Conservation (phyloP, 2,888 invertebrate species). For the Deroplatys truncata region DNA sequence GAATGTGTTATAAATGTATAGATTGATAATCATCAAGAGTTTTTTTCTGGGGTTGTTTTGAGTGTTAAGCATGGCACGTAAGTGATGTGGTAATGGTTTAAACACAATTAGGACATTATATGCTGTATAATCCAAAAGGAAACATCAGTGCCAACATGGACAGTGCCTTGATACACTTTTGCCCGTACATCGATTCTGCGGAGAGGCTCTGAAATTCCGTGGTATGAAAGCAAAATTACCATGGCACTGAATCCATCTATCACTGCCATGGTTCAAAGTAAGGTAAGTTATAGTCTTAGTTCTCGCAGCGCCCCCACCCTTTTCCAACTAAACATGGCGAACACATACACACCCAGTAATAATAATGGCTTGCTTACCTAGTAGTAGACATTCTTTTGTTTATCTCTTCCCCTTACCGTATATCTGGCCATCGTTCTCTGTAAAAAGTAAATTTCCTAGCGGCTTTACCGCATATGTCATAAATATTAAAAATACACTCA, state of each 20-base stretch:
- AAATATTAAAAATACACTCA: not conserved
- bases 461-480: not conserved
- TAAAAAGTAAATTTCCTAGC: not conserved
- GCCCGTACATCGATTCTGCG: not conserved
- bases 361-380: not conserved
- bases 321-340: not conserved
- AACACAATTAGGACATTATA: no score
- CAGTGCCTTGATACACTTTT: not conserved
- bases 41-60: no score
- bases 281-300: not conserved
- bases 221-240: constrained; percentile 15
- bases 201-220: not conserved
- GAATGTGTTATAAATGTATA: no score
- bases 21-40: no score
- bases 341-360: not conserved
- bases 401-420: not conserved
- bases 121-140: no score
- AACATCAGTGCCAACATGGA: not conserved
- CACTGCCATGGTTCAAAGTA: not conserved
- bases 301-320: not conserved
- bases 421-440: not conserved
- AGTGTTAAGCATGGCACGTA: no score
- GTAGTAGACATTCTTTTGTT: not conserved
- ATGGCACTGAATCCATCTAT: constrained; percentile 8
- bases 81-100: no score